A percentile compares a stretch with the other conserved stretches of the same genome.
Evolutionary conservation across 2,113 vertebrate genomes (phyloP).

Genomic region (Choloepus hoffmanni): DNA sequence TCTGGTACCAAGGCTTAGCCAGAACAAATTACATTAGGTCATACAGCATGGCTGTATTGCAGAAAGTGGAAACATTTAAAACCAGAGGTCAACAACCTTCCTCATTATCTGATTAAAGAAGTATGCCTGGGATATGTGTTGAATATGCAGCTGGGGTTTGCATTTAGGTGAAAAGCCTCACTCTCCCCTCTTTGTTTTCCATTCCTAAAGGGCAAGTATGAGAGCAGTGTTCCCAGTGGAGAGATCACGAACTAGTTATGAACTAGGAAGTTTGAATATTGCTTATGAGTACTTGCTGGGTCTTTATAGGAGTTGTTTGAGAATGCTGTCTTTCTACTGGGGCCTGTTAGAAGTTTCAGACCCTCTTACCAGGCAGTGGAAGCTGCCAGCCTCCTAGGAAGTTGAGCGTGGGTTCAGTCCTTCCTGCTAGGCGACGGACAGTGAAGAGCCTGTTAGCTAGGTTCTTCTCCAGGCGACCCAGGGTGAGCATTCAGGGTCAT

Average conservation of each 20-base stretch:
- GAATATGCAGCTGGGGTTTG: neutral
- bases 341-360: neutral
- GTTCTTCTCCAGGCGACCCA: neutral
- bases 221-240: neutral
- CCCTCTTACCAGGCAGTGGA: neutral
- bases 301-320: neutral
- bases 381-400: neutral
- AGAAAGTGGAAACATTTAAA: neutral
- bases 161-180: neutral
- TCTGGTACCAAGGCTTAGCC: neutral
- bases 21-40: neutral
- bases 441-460: neutral
- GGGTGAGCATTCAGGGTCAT: neutral
- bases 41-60: neutral
- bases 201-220: neutral
- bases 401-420: neutral
- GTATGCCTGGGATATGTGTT: neutral
- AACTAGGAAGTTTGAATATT: neutral
- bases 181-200: accelerated
- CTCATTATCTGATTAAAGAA: neutral
- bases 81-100: neutral
- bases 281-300: neutral
- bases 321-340: neutral
- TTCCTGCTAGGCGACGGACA: neutral
- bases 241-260: neutral